Conservation (phyloP, 1,140 invertebrate species). For the Heliothis subflexa region DNA sequence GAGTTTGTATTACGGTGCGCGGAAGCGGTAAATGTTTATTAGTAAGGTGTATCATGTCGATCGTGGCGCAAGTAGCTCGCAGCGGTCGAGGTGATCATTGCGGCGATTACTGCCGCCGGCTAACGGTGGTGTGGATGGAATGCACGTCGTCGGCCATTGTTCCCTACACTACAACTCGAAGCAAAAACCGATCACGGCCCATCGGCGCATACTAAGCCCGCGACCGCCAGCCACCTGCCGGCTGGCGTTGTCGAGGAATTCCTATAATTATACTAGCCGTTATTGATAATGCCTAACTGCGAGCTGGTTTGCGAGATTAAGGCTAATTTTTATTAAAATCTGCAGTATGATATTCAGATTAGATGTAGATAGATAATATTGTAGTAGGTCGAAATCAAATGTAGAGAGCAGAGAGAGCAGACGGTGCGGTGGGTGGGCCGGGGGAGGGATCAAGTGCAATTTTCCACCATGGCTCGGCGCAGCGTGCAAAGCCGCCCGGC, state of each 20-base stretch:
- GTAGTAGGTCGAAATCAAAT: constrained; percentile 56
- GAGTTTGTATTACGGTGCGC: constrained; percentile 15
- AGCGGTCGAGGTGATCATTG: constrained; percentile 56
- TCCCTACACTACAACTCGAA: constrained; percentile 58
- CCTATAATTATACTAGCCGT: constrained; percentile 22
- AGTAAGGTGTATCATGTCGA: constrained; percentile 52
- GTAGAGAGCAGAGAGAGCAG: constrained; percentile 22
- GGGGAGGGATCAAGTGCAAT: constrained; percentile 74
- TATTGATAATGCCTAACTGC: constrained; percentile 24
- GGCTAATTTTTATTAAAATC: constrained; percentile 8
- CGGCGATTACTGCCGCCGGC: constrained; percentile 65
- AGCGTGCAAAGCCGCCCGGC: constrained; percentile 50
- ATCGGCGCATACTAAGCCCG: constrained; percentile 68
- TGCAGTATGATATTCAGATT: not conserved
- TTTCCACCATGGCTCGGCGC: constrained; percentile 68
- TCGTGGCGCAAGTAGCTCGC: constrained; percentile 37
- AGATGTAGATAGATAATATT: constrained; percentile 43
- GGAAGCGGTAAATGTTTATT: constrained; percentile 51
- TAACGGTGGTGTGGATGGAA: constrained; percentile 78
- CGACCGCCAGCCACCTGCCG: constrained; percentile 48
- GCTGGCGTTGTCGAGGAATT: constrained; percentile 14
- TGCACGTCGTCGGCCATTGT: constrained; percentile 77
- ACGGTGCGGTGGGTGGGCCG: constrained; percentile 50
- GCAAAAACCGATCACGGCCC: constrained; percentile 74
- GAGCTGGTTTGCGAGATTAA: not conserved